Evolutionary conservation across 1,140 invertebrate species (phyloP), one percentile per base, ranked within the genome.

Genomic region (Drosophila repleta): DNA sequence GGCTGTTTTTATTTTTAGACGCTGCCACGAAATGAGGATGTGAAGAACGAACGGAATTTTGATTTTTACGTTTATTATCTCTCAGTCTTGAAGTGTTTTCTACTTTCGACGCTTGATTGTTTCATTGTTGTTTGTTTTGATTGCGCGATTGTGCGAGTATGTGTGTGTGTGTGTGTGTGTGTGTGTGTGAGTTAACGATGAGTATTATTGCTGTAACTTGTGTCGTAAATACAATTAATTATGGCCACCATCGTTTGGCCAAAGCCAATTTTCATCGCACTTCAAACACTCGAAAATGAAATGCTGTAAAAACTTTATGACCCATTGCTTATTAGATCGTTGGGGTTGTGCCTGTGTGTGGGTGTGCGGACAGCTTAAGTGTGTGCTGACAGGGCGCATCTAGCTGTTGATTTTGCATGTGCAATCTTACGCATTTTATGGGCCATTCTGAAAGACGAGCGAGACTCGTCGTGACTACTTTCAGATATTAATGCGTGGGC

Each of bases 181-280:
- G 52, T 49, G 6, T 67, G 32, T 17, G 20, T 46, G 46, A 39
- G 39, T 74, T 76, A 73, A 83, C 65, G 78, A 79, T 82, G 58
- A 62, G 37, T 66, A 72, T 82, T 87, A 76, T 76, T 52, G 61
- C 52, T 76, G 67, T 69, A 76, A 82, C 70, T 62, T 65, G 66
- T 46, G 43, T 75, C 82, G 64, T 85, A 68, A 87, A 87, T 60
- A 57, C 35, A 76, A 82, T 87, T 88, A 82, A 87, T 83, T 76
- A 73, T 76, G 68, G 55, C 66, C 18, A 20, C 17, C 35, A 35
- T 45, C 13, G 32, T 48, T 56, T 55, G 35, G 51, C 29, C 61
- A 70, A 46, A 17, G 46, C 20, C 41, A 53, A 18, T 57, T 24
- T 26, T 32, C 57, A 62, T 68, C 48, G 58, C 45, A 45, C 29